Evolutionary conservation across 2,113 vertebrate genomes (phyloP), one percentile per base, ranked within the genome.

Genomic region (Prochilodus magdalenae): DNA sequence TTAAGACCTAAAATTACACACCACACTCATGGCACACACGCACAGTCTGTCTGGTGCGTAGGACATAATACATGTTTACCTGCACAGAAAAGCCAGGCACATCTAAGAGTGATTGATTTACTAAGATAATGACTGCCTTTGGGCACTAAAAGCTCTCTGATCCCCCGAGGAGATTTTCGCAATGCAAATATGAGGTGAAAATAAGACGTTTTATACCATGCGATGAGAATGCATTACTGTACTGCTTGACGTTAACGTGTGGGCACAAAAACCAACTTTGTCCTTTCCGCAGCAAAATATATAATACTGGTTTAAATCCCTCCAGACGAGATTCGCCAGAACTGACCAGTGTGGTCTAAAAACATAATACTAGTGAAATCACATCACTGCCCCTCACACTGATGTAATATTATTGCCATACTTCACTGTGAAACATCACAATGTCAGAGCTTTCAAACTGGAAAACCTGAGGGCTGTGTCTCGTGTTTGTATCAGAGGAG

Each of bases 41-140:
- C 87, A 89, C 88, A 87, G 89, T 88, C 93, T 91, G 93, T 94
- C 93, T 94, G 90, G 90, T 86, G 90, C 89, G 74, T 87, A 88
- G 89, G 89, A 89, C 89, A 90, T 93, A 95, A 94, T 94, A 90
- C 87, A 75, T 89, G 89, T 91, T 94, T 95, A 93, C 92, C 91
- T 90, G 89, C 83, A 49, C 44, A 66, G 75, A 79, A 51, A 86
- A 87, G 85, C 75, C 90, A 87, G 76, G 80, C 89, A 87, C 89
- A 87, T 88, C 88, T 86, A 92, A 91, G 83, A 80, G 71, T 80
- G 83, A 91, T 89, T 88, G 89, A 83, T 80, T 87, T 89, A 87
- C 79, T 69, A 79, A 76, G 27, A 71, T 75, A 84, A 77, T 62
- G 30, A 79, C 55, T 71, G 60, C 49, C 60, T 75, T 72, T 33